Evolutionary conservation across 2,888 invertebrate species (phyloP), one percentile per base, ranked within the genome.

Genomic region (Pardosa pseudoannulata): DNA sequence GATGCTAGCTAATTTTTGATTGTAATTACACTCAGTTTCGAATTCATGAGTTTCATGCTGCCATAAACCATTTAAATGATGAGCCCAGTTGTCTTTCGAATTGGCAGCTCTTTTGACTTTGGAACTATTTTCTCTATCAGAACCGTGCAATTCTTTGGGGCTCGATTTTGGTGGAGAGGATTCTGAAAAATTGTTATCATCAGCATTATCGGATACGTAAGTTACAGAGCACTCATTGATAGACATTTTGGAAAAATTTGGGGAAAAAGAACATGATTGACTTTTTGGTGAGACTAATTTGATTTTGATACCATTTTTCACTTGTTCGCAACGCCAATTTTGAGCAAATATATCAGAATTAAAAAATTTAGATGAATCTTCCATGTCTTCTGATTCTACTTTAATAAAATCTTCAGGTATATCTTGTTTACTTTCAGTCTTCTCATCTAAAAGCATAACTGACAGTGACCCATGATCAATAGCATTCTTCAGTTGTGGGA

Each of bases 11-110:
- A 92, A 92, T 79, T 91, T 92, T 74, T 91, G 90, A 90, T 94
- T 94, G 91, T 92, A 94, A 0, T 91, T 90, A 88, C 91, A 91
- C 81, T 93, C 92, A 0, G 92, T 90, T 5, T 92, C 90, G 76
- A 92, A 91, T 88, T 92, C 91, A 0, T 90, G 90, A n/a, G 91
- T 90, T 65, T 90, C 90, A 29, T 92, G 91, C 88, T 91, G 92
- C 88, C 93, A 91, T 89, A 94, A 91, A 13, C 91, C 90, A 1
- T 90, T 88, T 56, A 91, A 78, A 36, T 90, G 90, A 79, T 90
- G 89, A 19, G 91, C 90, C 91, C 92, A 92, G 2, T 89, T 85
- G 19, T 89, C 90, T 13, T 19, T 23, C 11, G 62, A 70, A 50
- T 32, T 74, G 31, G 68, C 79, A n/a, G 79, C 79, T 73, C 78